phyloP scores from a whole-genome alignment of 37 sponge, comb jelly and placozoan species.

The Halichondria panicea region DNA sequence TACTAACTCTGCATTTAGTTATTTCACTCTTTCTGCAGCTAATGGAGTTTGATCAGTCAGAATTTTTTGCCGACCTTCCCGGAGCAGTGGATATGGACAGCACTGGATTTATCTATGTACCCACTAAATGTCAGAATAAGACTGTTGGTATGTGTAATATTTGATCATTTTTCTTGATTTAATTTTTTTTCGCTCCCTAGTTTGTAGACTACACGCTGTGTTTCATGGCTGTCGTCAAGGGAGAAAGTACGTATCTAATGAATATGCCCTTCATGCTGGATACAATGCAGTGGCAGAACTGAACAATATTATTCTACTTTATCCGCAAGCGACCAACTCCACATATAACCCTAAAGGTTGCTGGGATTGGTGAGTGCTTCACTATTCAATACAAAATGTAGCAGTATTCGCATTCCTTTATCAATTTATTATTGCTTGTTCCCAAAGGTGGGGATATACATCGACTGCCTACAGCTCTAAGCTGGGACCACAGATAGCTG shows the following conservation, averaged over 20 bases:
- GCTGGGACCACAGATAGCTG: slow-evolving; percentile 72
- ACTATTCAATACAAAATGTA: not conserved
- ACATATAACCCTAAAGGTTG: slow-evolving; percentile 74
- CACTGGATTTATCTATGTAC: slow-evolving; percentile 81
- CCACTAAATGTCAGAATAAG: slow-evolving; percentile 56
- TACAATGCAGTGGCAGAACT: slow-evolving; percentile 67
- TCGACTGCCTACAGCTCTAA: slow-evolving; percentile 61
- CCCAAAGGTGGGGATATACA: slow-evolving; percentile 79
- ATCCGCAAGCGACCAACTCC: slow-evolving; percentile 62
- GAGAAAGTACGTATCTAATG: slow-evolving; percentile 51
- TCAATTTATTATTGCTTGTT: not conserved
- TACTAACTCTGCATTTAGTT: not conserved
- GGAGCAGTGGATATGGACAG: slow-evolving; percentile 56
- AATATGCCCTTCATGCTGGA: slow-evolving; percentile 63
- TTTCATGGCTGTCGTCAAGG: slow-evolving; percentile 87
- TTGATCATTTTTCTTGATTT: not conserved
- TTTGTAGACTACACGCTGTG: slow-evolving; percentile 72
- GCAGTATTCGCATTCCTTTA: not conserved
- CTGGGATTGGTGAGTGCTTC: slow-evolving; percentile 79
- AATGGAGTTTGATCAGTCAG: slow-evolving; percentile 69
- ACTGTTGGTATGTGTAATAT: not conserved
- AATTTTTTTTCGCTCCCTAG: not conserved
- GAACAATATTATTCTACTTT: slow-evolving; percentile 76
- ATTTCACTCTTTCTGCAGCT: slow-evolving; percentile 27
- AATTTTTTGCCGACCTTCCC: slow-evolving; percentile 59